A percentile compares a stretch with the other conserved stretches of the same genome.
Evolutionary conservation across 2,888 invertebrate species (phyloP).

Genomic region (Euclidia mi): DNA sequence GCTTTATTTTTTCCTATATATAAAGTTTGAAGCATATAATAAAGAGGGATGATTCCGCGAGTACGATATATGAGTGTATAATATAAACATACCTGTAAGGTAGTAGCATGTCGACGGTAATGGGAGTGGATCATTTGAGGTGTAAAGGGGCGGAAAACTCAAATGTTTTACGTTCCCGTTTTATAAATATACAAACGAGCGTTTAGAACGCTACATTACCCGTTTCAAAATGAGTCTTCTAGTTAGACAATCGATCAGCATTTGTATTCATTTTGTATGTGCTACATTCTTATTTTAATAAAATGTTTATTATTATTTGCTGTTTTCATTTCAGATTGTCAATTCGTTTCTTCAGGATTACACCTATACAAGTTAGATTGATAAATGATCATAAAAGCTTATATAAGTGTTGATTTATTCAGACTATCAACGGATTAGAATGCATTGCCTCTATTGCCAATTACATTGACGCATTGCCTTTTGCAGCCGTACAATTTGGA

Average conservation of each 20-base stretch:
- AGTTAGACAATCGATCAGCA: conserved; percentile 1
- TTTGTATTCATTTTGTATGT: no score
- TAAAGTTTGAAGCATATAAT: conserved; percentile 27
- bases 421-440: no score
- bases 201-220: conserved; percentile 25
- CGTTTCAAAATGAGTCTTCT: background rate
- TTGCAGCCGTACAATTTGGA: no score
- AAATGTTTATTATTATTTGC: no score
- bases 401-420: no score
- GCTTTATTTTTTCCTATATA: conserved; percentile 29
- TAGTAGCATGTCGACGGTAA: conserved; percentile 63
- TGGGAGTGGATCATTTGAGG: conserved; percentile 70
- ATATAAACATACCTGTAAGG: conserved; percentile 54
- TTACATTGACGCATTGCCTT: no score
- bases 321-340: no score
- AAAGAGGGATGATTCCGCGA: conserved; percentile 36
- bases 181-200: conserved; percentile 56
- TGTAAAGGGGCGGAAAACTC: conserved; percentile 68
- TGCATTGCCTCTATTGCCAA: no score
- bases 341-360: no score
- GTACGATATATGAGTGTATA: conserved; percentile 47
- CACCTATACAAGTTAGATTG: no score
- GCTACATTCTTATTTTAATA: no score
- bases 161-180: conserved; percentile 68
- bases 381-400: no score